Evolutionary conservation across 2,113 vertebrate species (phyloP).

Genomic region (Vulpes ferrilata): DNA sequence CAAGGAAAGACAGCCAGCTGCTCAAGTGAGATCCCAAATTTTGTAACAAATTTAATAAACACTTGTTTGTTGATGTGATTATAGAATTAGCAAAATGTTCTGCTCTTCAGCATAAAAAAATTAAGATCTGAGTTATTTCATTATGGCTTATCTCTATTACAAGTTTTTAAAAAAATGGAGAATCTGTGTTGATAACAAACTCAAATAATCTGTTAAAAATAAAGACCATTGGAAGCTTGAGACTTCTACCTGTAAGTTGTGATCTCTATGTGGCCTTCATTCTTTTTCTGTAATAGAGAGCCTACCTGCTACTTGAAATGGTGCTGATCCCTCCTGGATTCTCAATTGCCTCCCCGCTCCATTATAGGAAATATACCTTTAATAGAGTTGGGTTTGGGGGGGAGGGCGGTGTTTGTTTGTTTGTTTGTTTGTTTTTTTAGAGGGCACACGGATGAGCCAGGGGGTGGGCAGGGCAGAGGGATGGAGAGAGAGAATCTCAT

Average conservation of each 20-base stretch:
- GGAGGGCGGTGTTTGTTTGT: too few relatives aligned
- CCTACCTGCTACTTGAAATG: neutral
- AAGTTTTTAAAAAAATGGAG: neutral
- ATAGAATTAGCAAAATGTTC: slow-evolving; percentile 52
- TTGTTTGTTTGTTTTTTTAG: neutral
- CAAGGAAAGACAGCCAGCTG: slow-evolving; percentile 65
- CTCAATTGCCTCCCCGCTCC: neutral
- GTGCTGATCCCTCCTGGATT: neutral
- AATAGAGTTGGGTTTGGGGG: neutral
- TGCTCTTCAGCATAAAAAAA: slow-evolving; percentile 43
- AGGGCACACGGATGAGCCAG: neutral
- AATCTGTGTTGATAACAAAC: neutral
- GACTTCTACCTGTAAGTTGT: neutral
- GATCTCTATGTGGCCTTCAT: too few relatives aligned
- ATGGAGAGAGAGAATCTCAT: neutral
- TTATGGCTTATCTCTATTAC: slow-evolving; percentile 20
- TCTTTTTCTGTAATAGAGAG: neutral
- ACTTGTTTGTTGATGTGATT: slow-evolving; percentile 61
- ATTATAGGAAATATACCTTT: neutral
- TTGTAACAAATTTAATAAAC: slow-evolving; percentile 63
- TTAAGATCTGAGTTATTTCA: slow-evolving; percentile 53
- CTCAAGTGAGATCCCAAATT: slow-evolving; percentile 51
- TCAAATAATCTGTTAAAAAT: neutral
- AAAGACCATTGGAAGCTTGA: neutral
- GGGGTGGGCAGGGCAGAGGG: neutral